A percentile compares a stretch with the other conserved stretches of the same genome.
phyloP scores from a whole-genome alignment of 2,113 vertebrate genomes.

The Irena cyanogastra region DNA sequence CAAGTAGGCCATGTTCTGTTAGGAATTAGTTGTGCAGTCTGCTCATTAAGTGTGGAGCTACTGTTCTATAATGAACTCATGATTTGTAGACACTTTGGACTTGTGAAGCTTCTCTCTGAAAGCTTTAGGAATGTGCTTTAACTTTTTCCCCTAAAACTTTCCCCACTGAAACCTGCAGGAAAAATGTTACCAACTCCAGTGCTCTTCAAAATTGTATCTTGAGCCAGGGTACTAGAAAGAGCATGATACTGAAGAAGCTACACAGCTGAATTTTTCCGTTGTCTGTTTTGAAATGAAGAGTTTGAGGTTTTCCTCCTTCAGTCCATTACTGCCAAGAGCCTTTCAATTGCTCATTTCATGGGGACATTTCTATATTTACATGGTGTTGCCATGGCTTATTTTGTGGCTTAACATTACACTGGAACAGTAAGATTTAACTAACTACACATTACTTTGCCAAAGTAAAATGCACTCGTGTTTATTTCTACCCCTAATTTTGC shows the following conservation, averaged over 20 bases:
- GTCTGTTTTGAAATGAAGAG: slow-evolving; percentile 1
- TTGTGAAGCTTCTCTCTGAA: background rate
- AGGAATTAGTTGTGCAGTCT: background rate
- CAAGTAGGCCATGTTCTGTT: background rate
- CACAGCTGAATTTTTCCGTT: background rate
- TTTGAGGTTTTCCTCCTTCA: slow-evolving; percentile 14
- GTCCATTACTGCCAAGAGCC: slow-evolving; percentile 20
- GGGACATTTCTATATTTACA: slow-evolving; percentile 59
- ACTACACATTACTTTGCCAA: slow-evolving; percentile 56
- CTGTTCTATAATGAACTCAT: background rate
- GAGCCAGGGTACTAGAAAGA: background rate
- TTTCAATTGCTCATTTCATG: slow-evolving; percentile 33
- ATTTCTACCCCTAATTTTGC: slow-evolving; percentile 28
- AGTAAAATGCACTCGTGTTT: background rate
- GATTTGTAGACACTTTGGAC: background rate
- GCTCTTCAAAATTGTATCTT: background rate
- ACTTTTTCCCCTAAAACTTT: background rate
- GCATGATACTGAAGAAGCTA: background rate
- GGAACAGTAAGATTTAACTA: slow-evolving; percentile 37
- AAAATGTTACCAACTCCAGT: background rate
- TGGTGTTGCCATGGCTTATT: background rate
- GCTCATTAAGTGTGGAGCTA: background rate
- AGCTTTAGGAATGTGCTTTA: background rate
- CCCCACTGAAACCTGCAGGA: background rate
- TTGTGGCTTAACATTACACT: slow-evolving; percentile 45